Conservation (phyloP, 2,888 invertebrate species). For the Spodoptera picta region DNA sequence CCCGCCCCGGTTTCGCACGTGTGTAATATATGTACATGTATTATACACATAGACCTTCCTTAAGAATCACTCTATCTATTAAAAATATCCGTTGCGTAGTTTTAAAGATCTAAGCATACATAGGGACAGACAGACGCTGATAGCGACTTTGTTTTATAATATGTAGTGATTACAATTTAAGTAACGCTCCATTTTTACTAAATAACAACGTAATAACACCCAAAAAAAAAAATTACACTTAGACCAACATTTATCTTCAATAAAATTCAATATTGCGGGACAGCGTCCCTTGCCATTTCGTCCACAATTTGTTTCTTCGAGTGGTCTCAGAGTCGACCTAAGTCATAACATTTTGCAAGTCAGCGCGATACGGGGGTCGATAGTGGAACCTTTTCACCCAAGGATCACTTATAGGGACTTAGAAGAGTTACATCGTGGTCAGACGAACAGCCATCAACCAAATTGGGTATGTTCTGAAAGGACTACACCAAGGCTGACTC, state of each 20-base stretch:
- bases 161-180: no score
- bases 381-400: constrained; percentile 37
- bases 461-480: constrained; percentile 46
- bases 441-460: constrained; percentile 43
- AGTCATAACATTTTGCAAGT: constrained; percentile 39
- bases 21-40: no score
- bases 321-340: constrained; percentile 25
- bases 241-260: background rate
- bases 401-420: constrained; percentile 19
- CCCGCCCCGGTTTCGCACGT: no score
- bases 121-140: no score
- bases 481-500: constrained; percentile 7
- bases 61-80: no score
- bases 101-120: no score
- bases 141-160: no score
- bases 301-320: constrained; percentile 32
- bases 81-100: no score
- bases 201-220: no score
- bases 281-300: constrained; percentile 23
- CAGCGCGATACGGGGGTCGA: constrained; percentile 38
- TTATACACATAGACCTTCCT: no score
- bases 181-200: no score
- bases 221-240: no score
- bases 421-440: constrained; percentile 43
- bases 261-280: constrained; percentile 10